phyloP scores from a whole-genome alignment of 2,888 invertebrate genomes.

The Eupithecia insigniata region DNA sequence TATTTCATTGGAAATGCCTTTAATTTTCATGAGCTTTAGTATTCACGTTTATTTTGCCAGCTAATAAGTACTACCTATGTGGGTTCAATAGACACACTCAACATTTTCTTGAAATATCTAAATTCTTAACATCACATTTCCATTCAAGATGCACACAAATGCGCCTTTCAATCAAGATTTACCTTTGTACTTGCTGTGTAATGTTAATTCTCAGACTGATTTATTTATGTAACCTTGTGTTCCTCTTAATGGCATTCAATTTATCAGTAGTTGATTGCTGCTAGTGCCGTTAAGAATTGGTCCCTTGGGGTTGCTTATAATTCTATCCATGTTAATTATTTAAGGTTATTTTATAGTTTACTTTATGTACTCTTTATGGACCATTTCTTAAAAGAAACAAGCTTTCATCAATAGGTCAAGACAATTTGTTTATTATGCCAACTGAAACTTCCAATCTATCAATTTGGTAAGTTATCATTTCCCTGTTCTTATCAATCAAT shows the following conservation, averaged over 20 bases:
- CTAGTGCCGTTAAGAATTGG: not conserved
- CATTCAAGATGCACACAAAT: not conserved
- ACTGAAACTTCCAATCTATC: not conserved
- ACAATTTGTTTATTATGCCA: not conserved
- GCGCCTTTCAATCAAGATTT: not conserved
- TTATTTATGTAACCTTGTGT: conserved; percentile 32
- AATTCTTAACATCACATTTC: not conserved
- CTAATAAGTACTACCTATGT: not conserved
- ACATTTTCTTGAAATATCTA: not conserved
- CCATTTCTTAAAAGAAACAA: not conserved
- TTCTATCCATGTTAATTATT: not conserved
- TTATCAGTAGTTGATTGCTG: conserved; percentile 20
- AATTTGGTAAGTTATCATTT: not conserved
- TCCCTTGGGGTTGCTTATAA: not conserved
- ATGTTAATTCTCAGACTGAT: conserved; percentile 21
- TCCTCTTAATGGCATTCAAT: conserved; percentile 33
- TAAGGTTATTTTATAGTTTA: not conserved
- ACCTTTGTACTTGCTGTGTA: not conserved
- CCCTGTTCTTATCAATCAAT: not conserved
- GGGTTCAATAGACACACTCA: not conserved
- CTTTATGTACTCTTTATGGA: not conserved
- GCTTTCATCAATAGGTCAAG: not conserved
- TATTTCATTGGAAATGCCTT: not conserved
- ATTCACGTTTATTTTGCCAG: not conserved
- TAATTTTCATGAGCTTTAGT: too few relatives aligned